A percentile compares a stretch with the other conserved stretches of the same genome.
These are phyloP conservation scores for Maccullochella peelii DNA, from an alignment of 2,113 vertebrate genomes.

Conservation along the genomic window DNA sequence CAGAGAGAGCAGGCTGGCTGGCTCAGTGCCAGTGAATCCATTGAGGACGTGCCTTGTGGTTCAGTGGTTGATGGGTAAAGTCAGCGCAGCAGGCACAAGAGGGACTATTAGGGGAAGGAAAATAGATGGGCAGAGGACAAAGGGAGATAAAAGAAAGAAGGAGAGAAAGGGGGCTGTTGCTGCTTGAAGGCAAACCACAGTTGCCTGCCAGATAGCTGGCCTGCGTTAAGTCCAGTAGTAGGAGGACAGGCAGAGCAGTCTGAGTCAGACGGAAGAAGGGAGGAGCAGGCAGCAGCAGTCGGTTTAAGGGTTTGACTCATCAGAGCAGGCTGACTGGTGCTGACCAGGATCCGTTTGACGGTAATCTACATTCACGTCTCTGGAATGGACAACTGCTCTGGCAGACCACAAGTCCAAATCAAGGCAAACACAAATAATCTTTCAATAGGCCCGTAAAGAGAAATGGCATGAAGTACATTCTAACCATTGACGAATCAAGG, in stretches of 20 bases:
- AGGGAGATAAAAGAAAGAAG: constrained; percentile 39
- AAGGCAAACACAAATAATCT: constrained; percentile 29
- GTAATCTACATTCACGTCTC: constrained; percentile 72
- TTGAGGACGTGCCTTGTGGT: constrained; percentile 61
- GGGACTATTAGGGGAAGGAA: constrained; percentile 28
- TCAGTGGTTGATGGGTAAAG: constrained; percentile 57
- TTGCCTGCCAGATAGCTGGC: constrained; percentile 39
- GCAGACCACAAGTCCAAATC: constrained; percentile 37
- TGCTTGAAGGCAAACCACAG: constrained; percentile 57
- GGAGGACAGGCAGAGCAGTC: constrained; percentile 49
- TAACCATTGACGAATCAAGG: not conserved
- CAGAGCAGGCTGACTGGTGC: constrained; percentile 27
- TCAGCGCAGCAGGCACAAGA: constrained; percentile 42
- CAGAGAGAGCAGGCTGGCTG: constrained; percentile 40
- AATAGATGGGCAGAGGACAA: constrained; percentile 30
- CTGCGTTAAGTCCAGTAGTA: constrained; percentile 42
- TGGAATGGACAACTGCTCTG: constrained; percentile 79
- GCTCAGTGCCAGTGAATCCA: constrained; percentile 48
- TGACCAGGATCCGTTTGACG: constrained; percentile 43
- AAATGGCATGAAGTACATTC: constrained; percentile 31
- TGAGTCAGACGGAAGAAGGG: constrained; percentile 70
- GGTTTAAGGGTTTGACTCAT: constrained; percentile 68
- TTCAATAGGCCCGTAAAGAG: constrained; percentile 37
- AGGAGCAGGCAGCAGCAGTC: not conserved
- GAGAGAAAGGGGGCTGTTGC: constrained; percentile 28